These are phyloP conservation scores for Aurelia aurita DNA, from an alignment of 30 jellyfish, hydroid and myxozoan genomes.

Conservation along the genomic window DNA sequence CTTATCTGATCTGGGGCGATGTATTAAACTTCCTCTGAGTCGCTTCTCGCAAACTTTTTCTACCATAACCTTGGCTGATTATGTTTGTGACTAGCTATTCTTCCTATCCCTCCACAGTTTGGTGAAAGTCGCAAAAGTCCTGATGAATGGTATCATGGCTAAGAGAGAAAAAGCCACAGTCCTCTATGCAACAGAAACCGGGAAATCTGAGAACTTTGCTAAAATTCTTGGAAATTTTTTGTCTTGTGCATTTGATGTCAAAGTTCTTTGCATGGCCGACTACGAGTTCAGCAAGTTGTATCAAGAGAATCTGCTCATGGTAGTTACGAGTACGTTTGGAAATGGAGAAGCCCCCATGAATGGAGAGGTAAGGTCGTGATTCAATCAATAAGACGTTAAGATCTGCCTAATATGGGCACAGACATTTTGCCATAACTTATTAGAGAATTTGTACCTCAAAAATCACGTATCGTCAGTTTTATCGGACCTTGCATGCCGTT, in stretches of 20 bases:
- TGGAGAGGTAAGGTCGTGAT: constrained; percentile 66
- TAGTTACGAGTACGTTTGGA: constrained; percentile 84
- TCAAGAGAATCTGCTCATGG: constrained; percentile 43
- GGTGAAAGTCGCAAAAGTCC: constrained; percentile 19
- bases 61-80: neutral
- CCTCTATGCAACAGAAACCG: constrained; percentile 79
- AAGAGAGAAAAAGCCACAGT: constrained; percentile 69
- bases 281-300: constrained; percentile 36
- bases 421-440: no score
- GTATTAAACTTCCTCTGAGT: no score
- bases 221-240: constrained; percentile 45
- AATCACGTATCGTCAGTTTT: no score
- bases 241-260: constrained; percentile 74
- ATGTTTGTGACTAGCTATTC: neutral
- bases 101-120: constrained; percentile 3
- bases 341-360: constrained; percentile 87
- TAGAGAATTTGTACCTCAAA: no score
- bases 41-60: no score
- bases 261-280: constrained; percentile 76
- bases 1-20: no score
- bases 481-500: no score
- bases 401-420: no score
- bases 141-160: constrained; percentile 54
- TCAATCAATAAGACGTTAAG: no score
- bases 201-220: constrained; percentile 85